A percentile compares a stretch with the other conserved stretches of the same genome.
Conservation (phyloP, 1,140 invertebrate genomes). For the Batillaria attramentaria region DNA sequence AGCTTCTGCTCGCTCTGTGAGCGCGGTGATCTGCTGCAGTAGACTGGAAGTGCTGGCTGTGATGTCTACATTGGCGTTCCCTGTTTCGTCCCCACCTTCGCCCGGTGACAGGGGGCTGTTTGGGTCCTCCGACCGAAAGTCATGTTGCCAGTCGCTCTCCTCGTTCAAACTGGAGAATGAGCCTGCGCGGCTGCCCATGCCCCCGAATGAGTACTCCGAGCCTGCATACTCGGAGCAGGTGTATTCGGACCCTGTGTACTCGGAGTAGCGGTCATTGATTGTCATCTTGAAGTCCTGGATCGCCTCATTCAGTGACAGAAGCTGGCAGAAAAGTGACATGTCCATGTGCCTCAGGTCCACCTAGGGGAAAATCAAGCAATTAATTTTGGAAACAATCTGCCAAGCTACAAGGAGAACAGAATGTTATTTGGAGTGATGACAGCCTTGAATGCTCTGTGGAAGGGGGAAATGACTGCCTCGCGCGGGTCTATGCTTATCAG, state of each 20-base stretch:
- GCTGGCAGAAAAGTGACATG: conserved; percentile 85
- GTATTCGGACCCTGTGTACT: conserved; percentile 35
- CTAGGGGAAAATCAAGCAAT: conserved; percentile 72
- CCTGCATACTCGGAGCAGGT: conserved; percentile 28
- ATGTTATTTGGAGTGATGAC: no score
- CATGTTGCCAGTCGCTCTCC: conserved; percentile 17
- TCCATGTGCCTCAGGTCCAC: conserved; percentile 87
- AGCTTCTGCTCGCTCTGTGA: conserved; percentile 47
- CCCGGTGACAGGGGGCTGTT: background rate
- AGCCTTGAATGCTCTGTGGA: background rate
- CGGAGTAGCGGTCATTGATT: conserved; percentile 79
- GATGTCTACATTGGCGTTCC: conserved; percentile 3
- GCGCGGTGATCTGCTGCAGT: conserved; percentile 54
- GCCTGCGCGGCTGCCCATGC: conserved; percentile 42
- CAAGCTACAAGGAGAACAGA: background rate
- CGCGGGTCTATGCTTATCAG: background rate
- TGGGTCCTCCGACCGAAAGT: conserved; percentile 13
- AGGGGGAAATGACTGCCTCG: background rate
- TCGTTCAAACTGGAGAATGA: conserved; percentile 49
- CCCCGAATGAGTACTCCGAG: conserved; percentile 53
- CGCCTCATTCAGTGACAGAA: conserved; percentile 90
- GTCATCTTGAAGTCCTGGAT: conserved; percentile 88
- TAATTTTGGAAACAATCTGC: background rate
- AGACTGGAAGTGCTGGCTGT: conserved; percentile 57
- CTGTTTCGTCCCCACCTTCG: background rate